Evolutionary conservation across 2,797 vertebrate species (phyloP), one percentile per base, ranked within the genome.

Genomic region (Cryptoprocta ferox): DNA sequence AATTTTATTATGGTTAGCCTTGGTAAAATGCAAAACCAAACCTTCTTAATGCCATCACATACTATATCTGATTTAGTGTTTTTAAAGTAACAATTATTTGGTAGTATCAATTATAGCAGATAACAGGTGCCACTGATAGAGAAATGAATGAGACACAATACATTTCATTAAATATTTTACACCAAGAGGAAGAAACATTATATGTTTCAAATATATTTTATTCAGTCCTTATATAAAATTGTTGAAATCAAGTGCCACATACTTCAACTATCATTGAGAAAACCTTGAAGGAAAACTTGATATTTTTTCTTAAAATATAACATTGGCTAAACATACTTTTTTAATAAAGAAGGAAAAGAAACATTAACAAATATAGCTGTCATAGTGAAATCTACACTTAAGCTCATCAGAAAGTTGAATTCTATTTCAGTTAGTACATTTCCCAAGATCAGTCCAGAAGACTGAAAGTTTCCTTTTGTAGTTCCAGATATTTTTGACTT

Each of bases 41-140:
- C 48, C 87, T 91, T 18, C 2, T 48, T 84, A 80, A 80, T 63
- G 14, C 3, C 37, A 26, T 61, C 48, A 68, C 4, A 37, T 48
- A 80, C 2, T 59, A 1, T 45, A 26, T 24, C 39, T 91, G 26
- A 45, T 39, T 59, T 66, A 53, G 37, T 93, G 13, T 56, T 96
- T 96, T 84, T 15, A 85, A 97, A 86, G 87, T 84, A 89, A 59
- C 4, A 70, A 12, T 30, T 92, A 86, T 42, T 50, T 4, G 73
- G 0, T 87, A 81, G 1, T 84, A 26, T 10, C 5, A 68, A 48
- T 80, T 5, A 42, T 30, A 11, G 0, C 42, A 65, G 4, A 30
- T 79, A 14, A 24, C 13, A 75, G n/a, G 48, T 37, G 10, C 18
- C 61, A 37, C 13, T 73, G 13, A 13, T 28, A 65, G 81, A 95